phyloP scores from a whole-genome alignment of 2,113 vertebrate genomes.

The Alaudala cheleensis region DNA sequence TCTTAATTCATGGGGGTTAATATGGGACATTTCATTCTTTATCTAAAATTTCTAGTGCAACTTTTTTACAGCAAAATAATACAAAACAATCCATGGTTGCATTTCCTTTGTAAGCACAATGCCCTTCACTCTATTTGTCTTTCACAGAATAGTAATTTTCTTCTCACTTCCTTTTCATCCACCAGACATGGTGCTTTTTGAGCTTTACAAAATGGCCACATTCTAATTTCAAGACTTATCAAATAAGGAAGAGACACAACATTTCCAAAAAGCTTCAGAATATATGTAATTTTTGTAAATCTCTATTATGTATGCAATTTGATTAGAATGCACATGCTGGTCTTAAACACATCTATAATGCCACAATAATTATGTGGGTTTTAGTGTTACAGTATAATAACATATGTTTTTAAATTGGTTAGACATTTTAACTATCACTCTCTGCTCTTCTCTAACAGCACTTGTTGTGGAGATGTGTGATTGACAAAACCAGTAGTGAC shows the following conservation, averaged over 20 bases:
- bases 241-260: background rate
- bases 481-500: constrained; percentile 22
- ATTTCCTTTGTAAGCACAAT: background rate
- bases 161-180: background rate
- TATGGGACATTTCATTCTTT: background rate
- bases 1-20: background rate
- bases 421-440: constrained; percentile 16
- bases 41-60: background rate
- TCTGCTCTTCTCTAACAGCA: background rate
- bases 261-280: background rate
- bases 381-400: background rate
- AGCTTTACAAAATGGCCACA: background rate
- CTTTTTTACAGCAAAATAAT: background rate
- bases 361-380: background rate
- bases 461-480: background rate
- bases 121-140: background rate
- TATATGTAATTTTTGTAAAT: background rate
- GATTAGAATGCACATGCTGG: background rate
- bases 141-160: background rate
- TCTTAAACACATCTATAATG: background rate
- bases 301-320: background rate
- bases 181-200: background rate
- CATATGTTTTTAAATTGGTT: constrained; percentile 6
- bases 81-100: background rate
- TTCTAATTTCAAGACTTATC: background rate